phyloP scores from a whole-genome alignment of 2,113 vertebrate species.

The Lethenteron reissneri region DNA sequence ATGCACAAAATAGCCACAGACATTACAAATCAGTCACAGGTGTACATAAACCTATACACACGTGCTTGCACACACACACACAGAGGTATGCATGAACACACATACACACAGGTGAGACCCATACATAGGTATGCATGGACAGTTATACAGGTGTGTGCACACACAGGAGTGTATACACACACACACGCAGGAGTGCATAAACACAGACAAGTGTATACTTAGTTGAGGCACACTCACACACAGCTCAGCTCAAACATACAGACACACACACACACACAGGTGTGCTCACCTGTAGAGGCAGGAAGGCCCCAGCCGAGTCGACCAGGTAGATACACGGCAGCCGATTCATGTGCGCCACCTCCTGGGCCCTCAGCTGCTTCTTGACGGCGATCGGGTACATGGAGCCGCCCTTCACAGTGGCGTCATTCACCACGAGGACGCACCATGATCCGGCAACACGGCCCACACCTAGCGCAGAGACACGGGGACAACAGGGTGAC shows the following conservation, averaged over 20 bases:
- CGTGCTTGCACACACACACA: neutral
- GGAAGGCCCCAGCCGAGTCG: constrained; percentile 47
- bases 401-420: constrained; percentile 49
- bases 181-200: neutral
- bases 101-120: neutral
- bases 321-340: constrained; percentile 39
- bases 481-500: neutral
- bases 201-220: neutral
- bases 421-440: constrained; percentile 39
- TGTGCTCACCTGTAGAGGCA: constrained; percentile 38
- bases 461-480: constrained; percentile 29
- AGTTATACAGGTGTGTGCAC: too few relatives aligned
- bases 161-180: neutral
- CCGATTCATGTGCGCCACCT: constrained; percentile 44
- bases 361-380: constrained; percentile 45
- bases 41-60: neutral
- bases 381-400: constrained; percentile 46
- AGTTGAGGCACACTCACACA: too few relatives aligned
- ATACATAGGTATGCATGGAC: too few relatives aligned
- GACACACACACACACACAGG: too few relatives aligned
- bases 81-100: neutral
- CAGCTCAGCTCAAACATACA: too few relatives aligned
- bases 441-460: constrained; percentile 48
- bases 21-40: neutral
- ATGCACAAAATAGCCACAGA: neutral